Percentiles rank a stretch among this genome's conserved stretches.
These are phyloP conservation scores for Anoplophora glabripennis DNA, from an alignment of 1,140 invertebrate species.

Conservation along the genomic window DNA sequence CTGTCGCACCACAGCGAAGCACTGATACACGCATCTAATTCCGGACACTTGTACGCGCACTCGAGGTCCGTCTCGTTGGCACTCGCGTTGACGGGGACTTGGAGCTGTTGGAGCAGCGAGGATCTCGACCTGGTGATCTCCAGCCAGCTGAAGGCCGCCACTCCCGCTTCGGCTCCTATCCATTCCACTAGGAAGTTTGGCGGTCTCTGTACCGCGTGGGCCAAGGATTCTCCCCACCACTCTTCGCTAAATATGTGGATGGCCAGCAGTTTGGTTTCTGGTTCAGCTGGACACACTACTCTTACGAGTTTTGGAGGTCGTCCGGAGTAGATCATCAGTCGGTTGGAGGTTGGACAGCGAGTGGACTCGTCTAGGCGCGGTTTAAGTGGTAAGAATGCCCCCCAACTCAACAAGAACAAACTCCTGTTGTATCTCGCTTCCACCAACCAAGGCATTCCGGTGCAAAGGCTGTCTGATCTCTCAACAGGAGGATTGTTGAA, in stretches of 20 bases:
- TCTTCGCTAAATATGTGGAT: conserved; percentile 74
- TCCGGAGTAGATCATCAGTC: conserved; percentile 63
- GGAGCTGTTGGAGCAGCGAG: conserved; percentile 62
- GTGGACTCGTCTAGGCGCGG: conserved; percentile 56
- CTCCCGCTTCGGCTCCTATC: conserved; percentile 66
- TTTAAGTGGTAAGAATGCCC: conserved; percentile 55
- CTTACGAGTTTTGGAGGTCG: conserved; percentile 62
- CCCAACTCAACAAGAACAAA: conserved; percentile 73
- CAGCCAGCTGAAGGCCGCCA: conserved; percentile 67
- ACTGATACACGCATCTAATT: conserved; percentile 85
- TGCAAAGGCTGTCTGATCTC: conserved; percentile 63
- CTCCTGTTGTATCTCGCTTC: conserved; percentile 71
- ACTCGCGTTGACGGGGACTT: conserved; percentile 50
- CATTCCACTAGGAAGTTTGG: conserved; percentile 70
- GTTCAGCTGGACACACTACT: conserved; percentile 70
- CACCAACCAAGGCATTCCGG: conserved; percentile 70
- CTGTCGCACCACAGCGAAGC: conserved; percentile 85
- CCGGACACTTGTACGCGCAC: conserved; percentile 76
- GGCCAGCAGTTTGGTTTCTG: conserved; percentile 62
- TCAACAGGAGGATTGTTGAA: conserved; percentile 60
- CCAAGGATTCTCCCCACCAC: conserved; percentile 55
- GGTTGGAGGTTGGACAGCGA: conserved; percentile 60
- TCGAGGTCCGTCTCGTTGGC: conserved; percentile 61
- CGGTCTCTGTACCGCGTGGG: conserved; percentile 47
- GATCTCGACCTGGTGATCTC: conserved; percentile 67